phyloP scores from a whole-genome alignment of 2,888 invertebrate genomes.

The Agrypnus murinus region DNA sequence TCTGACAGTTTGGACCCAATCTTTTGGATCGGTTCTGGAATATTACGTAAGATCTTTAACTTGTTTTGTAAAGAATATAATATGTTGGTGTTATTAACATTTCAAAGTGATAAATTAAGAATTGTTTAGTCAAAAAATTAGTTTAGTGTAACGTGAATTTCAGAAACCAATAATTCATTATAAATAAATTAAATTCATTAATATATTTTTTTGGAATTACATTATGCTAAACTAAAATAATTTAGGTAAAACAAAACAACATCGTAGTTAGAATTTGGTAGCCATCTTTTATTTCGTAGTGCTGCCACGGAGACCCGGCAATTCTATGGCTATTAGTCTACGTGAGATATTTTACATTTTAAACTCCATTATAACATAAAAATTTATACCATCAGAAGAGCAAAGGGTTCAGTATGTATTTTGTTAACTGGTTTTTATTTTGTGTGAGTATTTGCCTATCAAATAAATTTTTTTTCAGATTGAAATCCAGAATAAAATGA shows the following conservation, averaged over 20 bases:
- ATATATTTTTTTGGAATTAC: constrained; percentile 14
- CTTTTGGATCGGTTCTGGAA: too few relatives aligned
- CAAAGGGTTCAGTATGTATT: constrained; percentile 64
- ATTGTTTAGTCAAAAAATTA: constrained; percentile 7
- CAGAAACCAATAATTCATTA: too few relatives aligned
- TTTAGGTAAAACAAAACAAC: constrained; percentile 39
- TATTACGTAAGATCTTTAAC: too few relatives aligned
- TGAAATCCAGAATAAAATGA: constrained; percentile 86
- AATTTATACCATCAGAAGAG: constrained; percentile 56
- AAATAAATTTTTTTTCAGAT: constrained; percentile 72
- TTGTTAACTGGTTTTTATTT: constrained; percentile 51
- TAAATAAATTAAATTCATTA: too few relatives aligned
- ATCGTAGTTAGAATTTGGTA: constrained; percentile 60
- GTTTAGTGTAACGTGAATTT: constrained; percentile 1
- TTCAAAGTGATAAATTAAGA: constrained; percentile 11
- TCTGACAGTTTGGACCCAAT: too few relatives aligned
- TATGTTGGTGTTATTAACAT: neutral
- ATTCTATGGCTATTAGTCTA: constrained; percentile 55
- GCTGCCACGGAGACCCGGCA: constrained; percentile 58
- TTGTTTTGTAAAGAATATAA: too few relatives aligned
- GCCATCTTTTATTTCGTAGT: constrained; percentile 67
- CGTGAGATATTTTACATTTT: constrained; percentile 58
- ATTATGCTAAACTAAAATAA: constrained; percentile 26
- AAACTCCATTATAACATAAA: constrained; percentile 58
- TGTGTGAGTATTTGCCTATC: constrained; percentile 36